Conservation (phyloP, 2,888 invertebrate genomes). For the Cerceris rybyensis region DNA sequence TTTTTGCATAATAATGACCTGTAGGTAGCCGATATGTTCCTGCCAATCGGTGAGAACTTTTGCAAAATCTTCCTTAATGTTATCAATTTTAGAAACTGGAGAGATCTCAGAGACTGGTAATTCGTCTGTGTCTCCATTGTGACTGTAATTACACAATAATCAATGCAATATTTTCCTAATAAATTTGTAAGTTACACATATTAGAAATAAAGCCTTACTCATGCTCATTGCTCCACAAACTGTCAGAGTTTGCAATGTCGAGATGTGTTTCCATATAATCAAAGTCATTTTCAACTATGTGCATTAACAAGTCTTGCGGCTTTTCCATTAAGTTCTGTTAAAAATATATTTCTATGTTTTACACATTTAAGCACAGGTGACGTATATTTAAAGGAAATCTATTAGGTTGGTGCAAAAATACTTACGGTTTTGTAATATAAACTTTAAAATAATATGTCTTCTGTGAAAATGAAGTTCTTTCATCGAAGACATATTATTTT, state of each 20-base stretch:
- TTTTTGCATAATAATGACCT: slow-evolving; percentile 72
- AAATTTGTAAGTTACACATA: neutral
- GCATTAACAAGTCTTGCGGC: slow-evolving; percentile 71
- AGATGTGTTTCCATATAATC: slow-evolving; percentile 72
- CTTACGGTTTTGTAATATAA: too few relatives aligned
- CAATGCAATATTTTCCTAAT: slow-evolving; percentile 5
- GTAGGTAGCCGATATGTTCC: slow-evolving; percentile 81
- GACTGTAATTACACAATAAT: slow-evolving; percentile 66
- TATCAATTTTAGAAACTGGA: slow-evolving; percentile 74
- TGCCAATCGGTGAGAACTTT: slow-evolving; percentile 83
- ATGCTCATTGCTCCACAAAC: slow-evolving; percentile 77
- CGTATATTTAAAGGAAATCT: too few relatives aligned
- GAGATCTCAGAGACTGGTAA: slow-evolving; percentile 78
- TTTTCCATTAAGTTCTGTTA: slow-evolving; percentile 72
- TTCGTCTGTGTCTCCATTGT: slow-evolving; percentile 81
- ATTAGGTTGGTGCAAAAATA: too few relatives aligned
- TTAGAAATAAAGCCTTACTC: slow-evolving; percentile 75
- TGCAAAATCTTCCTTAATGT: slow-evolving; percentile 82
- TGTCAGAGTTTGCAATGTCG: slow-evolving; percentile 64
- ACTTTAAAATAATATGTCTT: too few relatives aligned
- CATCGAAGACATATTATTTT: too few relatives aligned
- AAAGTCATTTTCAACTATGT: slow-evolving; percentile 72
- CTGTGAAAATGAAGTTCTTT: too few relatives aligned
- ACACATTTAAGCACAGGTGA: neutral
- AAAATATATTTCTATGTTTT: slow-evolving; percentile 18